Evolutionary conservation across 2,888 invertebrate species (phyloP).

Genomic region (Hyposoter didymator): DNA sequence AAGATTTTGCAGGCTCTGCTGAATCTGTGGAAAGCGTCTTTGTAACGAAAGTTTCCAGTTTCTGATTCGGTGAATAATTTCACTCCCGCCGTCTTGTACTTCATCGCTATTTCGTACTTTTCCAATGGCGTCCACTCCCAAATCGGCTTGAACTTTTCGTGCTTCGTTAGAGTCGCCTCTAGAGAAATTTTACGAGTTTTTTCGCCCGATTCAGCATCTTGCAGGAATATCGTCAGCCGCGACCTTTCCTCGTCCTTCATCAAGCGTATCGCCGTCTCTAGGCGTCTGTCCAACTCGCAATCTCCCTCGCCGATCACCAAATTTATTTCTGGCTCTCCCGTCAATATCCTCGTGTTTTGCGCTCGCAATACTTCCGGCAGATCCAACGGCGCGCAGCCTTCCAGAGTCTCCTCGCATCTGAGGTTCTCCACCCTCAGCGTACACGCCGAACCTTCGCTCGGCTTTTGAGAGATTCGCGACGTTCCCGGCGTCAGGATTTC

Average conservation of each 20-base stretch:
- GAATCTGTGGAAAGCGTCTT: constrained; percentile 91
- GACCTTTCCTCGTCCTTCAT: constrained; percentile 86
- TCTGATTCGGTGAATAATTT: constrained; percentile 86
- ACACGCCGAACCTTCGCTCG: constrained; percentile 78
- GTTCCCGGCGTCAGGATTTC: constrained; percentile 48
- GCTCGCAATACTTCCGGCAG: constrained; percentile 81
- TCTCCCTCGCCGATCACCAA: constrained; percentile 85
- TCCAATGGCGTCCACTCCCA: constrained; percentile 87
- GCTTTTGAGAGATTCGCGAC: constrained; percentile 70
- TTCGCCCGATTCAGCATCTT: constrained; percentile 74
- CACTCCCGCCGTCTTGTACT: constrained; percentile 87
- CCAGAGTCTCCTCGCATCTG: constrained; percentile 9
- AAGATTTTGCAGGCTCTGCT: constrained; percentile 90
- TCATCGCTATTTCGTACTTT: constrained; percentile 85
- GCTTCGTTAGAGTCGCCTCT: constrained; percentile 83
- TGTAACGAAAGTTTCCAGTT: constrained; percentile 84
- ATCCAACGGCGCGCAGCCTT: constrained; percentile 7
- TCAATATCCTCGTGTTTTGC: constrained; percentile 84
- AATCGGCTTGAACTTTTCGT: constrained; percentile 85
- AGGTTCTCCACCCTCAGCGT: constrained; percentile 73
- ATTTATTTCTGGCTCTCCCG: constrained; percentile 65
- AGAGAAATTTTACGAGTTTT: constrained; percentile 83
- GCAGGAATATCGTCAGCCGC: constrained; percentile 77
- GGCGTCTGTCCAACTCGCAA: constrained; percentile 85
- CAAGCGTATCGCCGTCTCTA: constrained; percentile 86